Percentiles rank a stretch among this genome's conserved stretches.
phyloP scores from a whole-genome alignment of 2,888 invertebrate genomes.

The Quadriops clusia region DNA sequence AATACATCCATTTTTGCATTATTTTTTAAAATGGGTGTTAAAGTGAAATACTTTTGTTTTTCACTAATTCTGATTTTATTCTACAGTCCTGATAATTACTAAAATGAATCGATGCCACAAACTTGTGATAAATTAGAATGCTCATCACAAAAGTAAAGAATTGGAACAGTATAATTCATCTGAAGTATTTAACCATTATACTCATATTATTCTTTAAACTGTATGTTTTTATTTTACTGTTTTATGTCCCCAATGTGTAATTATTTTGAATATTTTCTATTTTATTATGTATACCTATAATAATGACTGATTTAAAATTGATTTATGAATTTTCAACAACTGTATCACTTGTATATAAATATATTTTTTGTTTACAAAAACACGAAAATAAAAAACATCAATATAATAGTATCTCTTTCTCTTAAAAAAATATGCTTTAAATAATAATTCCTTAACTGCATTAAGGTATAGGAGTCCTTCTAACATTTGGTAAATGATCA shows the following conservation, averaged over 20 bases:
- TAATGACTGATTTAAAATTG: slow-evolving; percentile 23
- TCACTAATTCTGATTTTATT: too few relatives aligned
- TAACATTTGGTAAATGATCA: too few relatives aligned
- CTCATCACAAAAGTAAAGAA: slow-evolving; percentile 31
- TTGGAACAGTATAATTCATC: slow-evolving; percentile 9
- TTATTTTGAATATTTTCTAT: slow-evolving; percentile 17
- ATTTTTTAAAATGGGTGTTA: too few relatives aligned
- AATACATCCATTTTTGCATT: too few relatives aligned
- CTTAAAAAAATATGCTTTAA: too few relatives aligned
- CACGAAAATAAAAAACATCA: slow-evolving; percentile 11
- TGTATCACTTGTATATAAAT: slow-evolving; percentile 3
- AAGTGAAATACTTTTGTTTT: too few relatives aligned
- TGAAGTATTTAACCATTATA: slow-evolving; percentile 7
- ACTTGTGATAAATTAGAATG: slow-evolving; percentile 35
- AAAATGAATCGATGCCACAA: slow-evolving; percentile 14
- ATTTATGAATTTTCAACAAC: not conserved
- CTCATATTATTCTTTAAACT: slow-evolving; percentile 8
- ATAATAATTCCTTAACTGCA: too few relatives aligned
- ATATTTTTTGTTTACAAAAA: slow-evolving; percentile 12
- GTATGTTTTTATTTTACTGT: slow-evolving; percentile 2
- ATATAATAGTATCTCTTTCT: slow-evolving; percentile 4
- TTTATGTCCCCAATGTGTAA: slow-evolving; percentile 14
- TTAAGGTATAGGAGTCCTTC: too few relatives aligned
- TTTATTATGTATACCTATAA: slow-evolving; percentile 11
- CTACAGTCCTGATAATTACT: too few relatives aligned